Evolutionary conservation across 2,888 invertebrate genomes (phyloP), one percentile per base, ranked within the genome.

Genomic region (Diploptera punctata): DNA sequence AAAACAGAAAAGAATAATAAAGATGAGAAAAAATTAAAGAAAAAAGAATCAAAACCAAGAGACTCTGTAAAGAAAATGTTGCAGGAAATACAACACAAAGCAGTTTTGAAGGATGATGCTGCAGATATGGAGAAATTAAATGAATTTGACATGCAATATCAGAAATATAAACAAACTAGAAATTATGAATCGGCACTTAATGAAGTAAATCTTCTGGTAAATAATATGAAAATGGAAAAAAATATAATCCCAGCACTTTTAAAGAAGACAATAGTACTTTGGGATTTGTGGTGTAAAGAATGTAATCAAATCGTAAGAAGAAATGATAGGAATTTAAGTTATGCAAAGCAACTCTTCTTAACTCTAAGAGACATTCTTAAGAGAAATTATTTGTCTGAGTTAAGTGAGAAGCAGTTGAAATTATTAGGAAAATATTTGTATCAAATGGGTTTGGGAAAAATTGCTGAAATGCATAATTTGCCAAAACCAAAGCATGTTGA

Each of bases 341-440:
- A 57, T 38, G 68, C 57, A 31, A 68, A 68, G 57, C 18, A 68
- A 38, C 24, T 68, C 5, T 68, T 68, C 7, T 43, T 57, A 19
- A 52, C 54, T 10, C 10, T 68, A 1, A 31, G 57, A 5, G 13
- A 18, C 24, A 19, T 67, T 24, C 19, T 67, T 18, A 24, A 67
- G 21, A 16, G 21, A 13, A n/a, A n/a, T n/a, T n/a, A 5, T 24
- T 18, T 21, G 13, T 57, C 2, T 24, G n/a, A 16, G 21, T 24
- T 38, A 4, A 24, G n/a, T 24, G 43, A 57, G n/a, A 18, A 21
- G 13, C 52, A 68, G 10, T 2, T 18, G 7, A 24, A 68, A 43
- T 10, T 9, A 1, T 31, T 68, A 10, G 68, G 38, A 38, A 3
- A n/a, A 19, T 68, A 38, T 52, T 24, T 68, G 43, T 7, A 24